phyloP scores from a whole-genome alignment of 1,140 invertebrate genomes.

The Carcinoscorpius rotundicauda region DNA sequence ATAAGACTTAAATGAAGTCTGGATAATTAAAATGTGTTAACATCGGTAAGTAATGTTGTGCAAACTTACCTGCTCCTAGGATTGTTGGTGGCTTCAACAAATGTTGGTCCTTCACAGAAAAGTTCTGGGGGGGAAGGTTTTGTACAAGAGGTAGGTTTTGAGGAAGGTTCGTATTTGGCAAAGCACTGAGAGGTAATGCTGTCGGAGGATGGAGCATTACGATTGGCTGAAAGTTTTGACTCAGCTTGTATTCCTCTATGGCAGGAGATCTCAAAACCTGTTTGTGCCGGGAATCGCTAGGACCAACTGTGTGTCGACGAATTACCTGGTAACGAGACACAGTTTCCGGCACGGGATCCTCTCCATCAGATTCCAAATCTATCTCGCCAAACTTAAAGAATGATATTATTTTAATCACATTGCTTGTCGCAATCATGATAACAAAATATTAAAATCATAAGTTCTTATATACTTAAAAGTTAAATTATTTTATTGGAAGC shows the following conservation, averaged over 20 bases:
- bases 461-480: too few species aligned
- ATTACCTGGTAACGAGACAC: conserved; percentile 41
- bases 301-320: conserved; percentile 81
- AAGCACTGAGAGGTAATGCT: conserved; percentile 31
- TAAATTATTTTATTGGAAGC: too few species aligned
- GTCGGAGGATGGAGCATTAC: conserved; percentile 11
- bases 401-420: neutral
- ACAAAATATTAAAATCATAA: too few species aligned
- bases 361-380: conserved; percentile 43
- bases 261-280: conserved; percentile 22
- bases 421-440: too few species aligned
- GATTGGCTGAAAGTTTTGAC: conserved; percentile 19
- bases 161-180: conserved; percentile 52
- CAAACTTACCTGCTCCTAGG: conserved; percentile 61
- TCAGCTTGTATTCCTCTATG: conserved; percentile 29
- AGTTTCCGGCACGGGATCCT: conserved; percentile 28
- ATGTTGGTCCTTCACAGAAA: conserved; percentile 85
- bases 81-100: conserved; percentile 79
- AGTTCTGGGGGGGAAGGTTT: conserved; percentile 64
- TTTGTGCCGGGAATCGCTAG: conserved; percentile 70
- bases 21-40: too few species aligned
- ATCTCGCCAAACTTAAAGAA: conserved; percentile 47
- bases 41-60: neutral
- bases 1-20: too few species aligned
- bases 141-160: conserved; percentile 59